Evolutionary conservation across 2,888 invertebrate species (phyloP), one percentile per base, ranked within the genome.

Genomic region (Teleiodes luculella): DNA sequence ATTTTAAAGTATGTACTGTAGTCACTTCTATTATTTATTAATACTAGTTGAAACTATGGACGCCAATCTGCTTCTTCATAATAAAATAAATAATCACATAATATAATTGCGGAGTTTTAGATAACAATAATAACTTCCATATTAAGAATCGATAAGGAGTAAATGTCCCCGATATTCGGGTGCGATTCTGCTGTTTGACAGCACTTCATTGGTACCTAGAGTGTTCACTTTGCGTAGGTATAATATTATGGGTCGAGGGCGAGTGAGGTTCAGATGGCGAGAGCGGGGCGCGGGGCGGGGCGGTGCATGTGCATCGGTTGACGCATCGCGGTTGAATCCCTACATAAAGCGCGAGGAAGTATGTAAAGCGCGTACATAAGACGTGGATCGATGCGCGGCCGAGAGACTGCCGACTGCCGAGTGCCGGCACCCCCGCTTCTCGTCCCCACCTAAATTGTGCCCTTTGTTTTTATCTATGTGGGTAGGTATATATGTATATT

Each of bases 251-350:
- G 33, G 33, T 33, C 33, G 33, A 11, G 43, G 28, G 43, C 28
- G 28, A 28, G 43, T 43, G 43, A 43, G 28, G n/a, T 24, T 24
- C 43, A n/a, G 7, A 20, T 8, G 8, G 41, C 41, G 46, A 36
- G 30, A n/a, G n/a, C n/a, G 70, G 61, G 65, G 64, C 47, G 61
- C 54, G 57, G 36, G 59, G 52, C 61, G 52, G 59, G 58, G 39
- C 65, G 80, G 74, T 80, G 80, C 80, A 81, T 81, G 77, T 86
- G 85, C 86, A 86, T 80, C 74, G 72, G 81, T 85, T 86, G 86
- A 86, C 86, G 86, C 87, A 86, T 86, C 83, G 83, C 83, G 76
- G 82, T 83, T 83, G 82, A 83, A 84, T 83, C 84, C 82, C 86
- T 79, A 86, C 83, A 86, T 85, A 85, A 74, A 74, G 74, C 75